phyloP scores from a whole-genome alignment of 2,888 invertebrate genomes.

The Agrochola litura region DNA sequence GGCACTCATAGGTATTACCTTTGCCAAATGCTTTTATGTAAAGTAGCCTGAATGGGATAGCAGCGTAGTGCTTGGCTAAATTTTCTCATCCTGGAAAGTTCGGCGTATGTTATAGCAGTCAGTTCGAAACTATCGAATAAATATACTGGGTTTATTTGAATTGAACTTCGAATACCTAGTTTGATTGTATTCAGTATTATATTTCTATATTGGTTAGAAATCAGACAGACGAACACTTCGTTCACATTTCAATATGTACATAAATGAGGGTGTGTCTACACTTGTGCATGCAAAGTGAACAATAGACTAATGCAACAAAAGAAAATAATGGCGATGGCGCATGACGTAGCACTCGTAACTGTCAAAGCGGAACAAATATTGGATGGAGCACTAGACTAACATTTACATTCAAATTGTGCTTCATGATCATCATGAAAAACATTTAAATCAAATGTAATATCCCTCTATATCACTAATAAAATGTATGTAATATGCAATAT shows the following conservation, averaged over 20 bases:
- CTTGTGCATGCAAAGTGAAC: constrained; percentile 21
- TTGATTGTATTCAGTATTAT: constrained; percentile 19
- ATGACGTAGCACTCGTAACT: not conserved
- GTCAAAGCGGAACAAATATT: not conserved
- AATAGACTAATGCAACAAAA: constrained; percentile 27
- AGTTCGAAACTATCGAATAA: constrained; percentile 50
- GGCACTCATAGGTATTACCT: constrained; percentile 58
- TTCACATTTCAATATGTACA: constrained; percentile 15
- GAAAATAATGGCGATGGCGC: not conserved
- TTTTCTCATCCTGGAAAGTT: constrained; percentile 59
- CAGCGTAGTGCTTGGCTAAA: constrained; percentile 53
- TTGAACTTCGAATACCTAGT: constrained; percentile 29
- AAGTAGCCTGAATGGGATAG: constrained; percentile 54
- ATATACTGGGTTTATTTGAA: constrained; percentile 51
- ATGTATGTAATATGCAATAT: constrained; percentile 21
- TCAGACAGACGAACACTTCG: not conserved
- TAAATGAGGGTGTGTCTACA: not conserved
- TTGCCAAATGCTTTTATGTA: constrained; percentile 63
- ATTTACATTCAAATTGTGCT: too few species aligned
- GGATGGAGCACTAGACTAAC: not conserved
- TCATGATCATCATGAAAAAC: not conserved
- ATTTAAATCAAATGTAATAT: not conserved
- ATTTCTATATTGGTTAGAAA: constrained; percentile 2
- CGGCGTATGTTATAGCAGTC: constrained; percentile 24
- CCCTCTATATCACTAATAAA: not conserved